These are phyloP conservation scores for Chelonus formosanus DNA, from an alignment of 2,888 invertebrate species.

Conservation along the genomic window DNA sequence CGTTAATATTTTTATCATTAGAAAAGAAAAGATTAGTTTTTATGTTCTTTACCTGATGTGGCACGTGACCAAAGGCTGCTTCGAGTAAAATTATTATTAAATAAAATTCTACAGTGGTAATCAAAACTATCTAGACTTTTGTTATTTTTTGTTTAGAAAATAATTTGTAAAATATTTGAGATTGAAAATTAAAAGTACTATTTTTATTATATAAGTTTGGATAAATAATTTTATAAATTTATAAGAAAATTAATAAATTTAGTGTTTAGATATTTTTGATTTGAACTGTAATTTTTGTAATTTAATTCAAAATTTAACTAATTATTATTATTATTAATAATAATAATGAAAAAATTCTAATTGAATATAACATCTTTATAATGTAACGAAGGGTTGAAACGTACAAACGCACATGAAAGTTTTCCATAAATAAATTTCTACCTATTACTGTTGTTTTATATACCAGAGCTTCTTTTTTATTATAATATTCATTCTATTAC, in stretches of 20 bases:
- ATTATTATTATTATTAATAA: neutral
- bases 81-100: slow-evolving; percentile 33
- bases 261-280: slow-evolving; percentile 29
- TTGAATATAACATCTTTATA: neutral
- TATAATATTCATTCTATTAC: slow-evolving; percentile 25
- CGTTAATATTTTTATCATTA: slow-evolving; percentile 40
- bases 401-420: slow-evolving; percentile 21
- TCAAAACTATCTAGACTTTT: too few relatives aligned
- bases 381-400: neutral
- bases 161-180: too few relatives aligned
- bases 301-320: slow-evolving; percentile 8
- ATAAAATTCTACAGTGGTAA: too few relatives aligned
- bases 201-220: neutral
- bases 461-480: slow-evolving; percentile 10
- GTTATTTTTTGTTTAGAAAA: too few relatives aligned
- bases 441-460: slow-evolving; percentile 11
- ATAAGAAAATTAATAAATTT: neutral
- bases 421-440: slow-evolving; percentile 1
- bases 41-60: slow-evolving; percentile 44
- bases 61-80: slow-evolving; percentile 54
- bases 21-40: slow-evolving; percentile 39
- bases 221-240: too few relatives aligned
- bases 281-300: slow-evolving; percentile 18
- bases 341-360: neutral
- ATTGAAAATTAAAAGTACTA: slow-evolving; percentile 16